Evolutionary conservation across 1,140 invertebrate species (phyloP).

Genomic region (Lethocerus indicus): DNA sequence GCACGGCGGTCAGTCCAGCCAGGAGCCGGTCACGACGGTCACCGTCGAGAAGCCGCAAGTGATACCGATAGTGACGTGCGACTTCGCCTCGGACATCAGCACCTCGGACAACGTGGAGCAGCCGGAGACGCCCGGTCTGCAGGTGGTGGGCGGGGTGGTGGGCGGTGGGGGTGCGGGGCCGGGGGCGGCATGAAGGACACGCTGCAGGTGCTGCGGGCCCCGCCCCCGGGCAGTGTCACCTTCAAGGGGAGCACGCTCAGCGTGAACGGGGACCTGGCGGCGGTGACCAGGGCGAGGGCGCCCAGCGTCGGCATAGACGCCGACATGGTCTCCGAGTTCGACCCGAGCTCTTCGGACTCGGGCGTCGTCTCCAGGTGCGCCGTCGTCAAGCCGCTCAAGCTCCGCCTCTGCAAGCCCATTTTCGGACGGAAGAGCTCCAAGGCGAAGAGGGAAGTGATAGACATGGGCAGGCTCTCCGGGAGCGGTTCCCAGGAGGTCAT

Average conservation of each 20-base stretch:
- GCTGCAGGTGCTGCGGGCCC: background rate
- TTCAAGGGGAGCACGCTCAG: constrained; percentile 18
- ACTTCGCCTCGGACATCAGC: constrained; percentile 68
- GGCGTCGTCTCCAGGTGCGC: constrained; percentile 74
- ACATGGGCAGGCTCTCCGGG: constrained; percentile 23
- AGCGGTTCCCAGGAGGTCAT: constrained; percentile 13
- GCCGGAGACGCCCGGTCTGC: constrained; percentile 9
- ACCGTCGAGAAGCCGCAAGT: constrained; percentile 61
- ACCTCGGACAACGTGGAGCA: constrained; percentile 41
- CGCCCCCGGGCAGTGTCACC: constrained; percentile 2
- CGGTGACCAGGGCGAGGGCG: constrained; percentile 28
- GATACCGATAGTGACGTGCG: constrained; percentile 70
- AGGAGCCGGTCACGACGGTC: constrained; percentile 35
- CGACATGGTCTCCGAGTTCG: constrained; percentile 82
- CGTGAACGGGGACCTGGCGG: constrained; percentile 34
- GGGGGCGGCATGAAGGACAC: background rate
- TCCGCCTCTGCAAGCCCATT: constrained; percentile 67
- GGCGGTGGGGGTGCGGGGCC: background rate
- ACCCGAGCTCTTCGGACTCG: constrained; percentile 79
- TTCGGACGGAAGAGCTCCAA: constrained; percentile 51
- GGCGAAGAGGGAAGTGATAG: constrained; percentile 27
- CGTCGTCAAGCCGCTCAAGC: constrained; percentile 70
- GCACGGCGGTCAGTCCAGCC: constrained; percentile 12
- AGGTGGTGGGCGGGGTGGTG: background rate
- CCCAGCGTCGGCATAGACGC: constrained; percentile 68